Conservation (phyloP, 2,888 invertebrate genomes). For the Diaperis boleti region DNA sequence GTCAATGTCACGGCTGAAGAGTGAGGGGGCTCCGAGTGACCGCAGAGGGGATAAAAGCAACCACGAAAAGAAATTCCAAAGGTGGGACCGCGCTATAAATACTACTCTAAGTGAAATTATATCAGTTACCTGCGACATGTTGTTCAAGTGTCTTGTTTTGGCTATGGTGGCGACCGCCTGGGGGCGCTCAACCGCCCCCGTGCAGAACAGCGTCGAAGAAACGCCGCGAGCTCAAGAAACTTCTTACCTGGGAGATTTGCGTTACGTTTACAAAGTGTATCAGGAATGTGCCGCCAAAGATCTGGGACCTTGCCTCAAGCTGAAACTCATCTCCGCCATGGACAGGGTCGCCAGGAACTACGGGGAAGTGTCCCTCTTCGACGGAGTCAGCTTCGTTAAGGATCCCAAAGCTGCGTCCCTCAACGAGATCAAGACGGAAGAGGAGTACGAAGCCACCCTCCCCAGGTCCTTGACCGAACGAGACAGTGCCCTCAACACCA, state of each 20-base stretch:
- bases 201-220: constrained; percentile 65
- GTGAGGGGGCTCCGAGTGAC: constrained; percentile 32
- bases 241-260: constrained; percentile 74
- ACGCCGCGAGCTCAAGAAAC: constrained; percentile 58
- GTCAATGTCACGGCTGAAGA: constrained; percentile 56
- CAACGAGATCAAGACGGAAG: constrained; percentile 67
- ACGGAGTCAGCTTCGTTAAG: constrained; percentile 82
- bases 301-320: constrained; percentile 80
- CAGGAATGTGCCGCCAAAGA: constrained; percentile 82
- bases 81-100: constrained; percentile 63
- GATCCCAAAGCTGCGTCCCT: constrained; percentile 68
- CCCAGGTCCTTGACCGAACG: constrained; percentile 81
- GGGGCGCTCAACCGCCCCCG: constrained; percentile 69
- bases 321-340: constrained; percentile 82
- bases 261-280: constrained; percentile 82
- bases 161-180: constrained; percentile 68
- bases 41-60: constrained; percentile 44
- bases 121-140: constrained; percentile 67
- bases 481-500: constrained; percentile 77
- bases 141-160: constrained; percentile 71
- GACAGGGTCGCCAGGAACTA: constrained; percentile 77
- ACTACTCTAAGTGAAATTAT: constrained; percentile 61
- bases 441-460: constrained; percentile 77
- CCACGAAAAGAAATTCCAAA: constrained; percentile 57
- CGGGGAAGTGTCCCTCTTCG: constrained; percentile 75